Evolutionary conservation across 2,888 invertebrate species (phyloP), one percentile per base, ranked within the genome.

Genomic region (Eucriotettix oculatus): DNA sequence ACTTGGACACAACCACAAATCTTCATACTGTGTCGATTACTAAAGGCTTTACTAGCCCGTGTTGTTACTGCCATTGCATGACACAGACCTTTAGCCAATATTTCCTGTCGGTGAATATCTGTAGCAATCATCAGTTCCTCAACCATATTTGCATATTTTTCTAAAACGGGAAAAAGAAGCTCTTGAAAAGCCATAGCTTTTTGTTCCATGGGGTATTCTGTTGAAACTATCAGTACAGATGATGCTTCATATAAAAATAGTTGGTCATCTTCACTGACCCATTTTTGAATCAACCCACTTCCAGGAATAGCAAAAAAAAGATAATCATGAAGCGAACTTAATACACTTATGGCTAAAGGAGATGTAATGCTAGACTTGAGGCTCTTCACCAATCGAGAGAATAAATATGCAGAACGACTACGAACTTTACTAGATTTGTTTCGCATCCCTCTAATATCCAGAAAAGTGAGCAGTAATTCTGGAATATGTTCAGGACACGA

Each of bases 21-120:
- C 66, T 76, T 74, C 75, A 80, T 78, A 1, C 76, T 77, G 65
- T 74, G 73, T 54, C 76, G 76, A 65, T 74, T 76, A 42, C 75
- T 76, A 68, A 81, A 81, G 1, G 79, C 79, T 69, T 81, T 80
- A 66, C 79, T 79, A 56, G 78, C 74, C 16, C 79, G 76, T 64
- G 79, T 78, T 66, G 77, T 76, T 59, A 77, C 72, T 16, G 75
- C 72, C 69, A 79, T 78, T 52, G 77, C 76, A 67, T 77, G 76
- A 58, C 73, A 72, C 48, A 66, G 42, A 14, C 62, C 58, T 17
- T 64, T 58, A 10, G 64, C 70, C 17, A 69, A 67, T 61, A 71
- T 71, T 10, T 67, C 65, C 41, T 61, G 58, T 16, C 64, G 59
- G 12, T 63, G 59, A 10, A 62, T 61, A 56, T 66, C 63, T 11